Evolutionary conservation across 2,113 vertebrate genomes (phyloP).

Genomic region (Formicarius rufipectus): DNA sequence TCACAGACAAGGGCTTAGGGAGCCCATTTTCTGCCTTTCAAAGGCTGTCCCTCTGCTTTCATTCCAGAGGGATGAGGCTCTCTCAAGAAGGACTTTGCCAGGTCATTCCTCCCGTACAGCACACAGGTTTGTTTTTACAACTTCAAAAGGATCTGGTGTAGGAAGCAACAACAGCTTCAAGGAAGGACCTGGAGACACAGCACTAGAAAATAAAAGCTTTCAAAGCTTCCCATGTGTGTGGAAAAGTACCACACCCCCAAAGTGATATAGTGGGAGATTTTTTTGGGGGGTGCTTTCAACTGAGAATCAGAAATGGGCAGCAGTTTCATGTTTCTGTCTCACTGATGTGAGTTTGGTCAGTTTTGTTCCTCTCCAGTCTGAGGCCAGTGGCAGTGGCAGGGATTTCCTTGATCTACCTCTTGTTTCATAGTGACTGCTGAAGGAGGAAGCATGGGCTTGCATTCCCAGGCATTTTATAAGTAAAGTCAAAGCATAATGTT

Average conservation of each 20-base stretch:
- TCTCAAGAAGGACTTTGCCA: background rate
- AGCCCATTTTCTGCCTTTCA: background rate
- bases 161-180: background rate
- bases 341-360: background rate
- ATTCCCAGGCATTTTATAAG: background rate
- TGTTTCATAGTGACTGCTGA: background rate
- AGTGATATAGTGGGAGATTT: background rate
- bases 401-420: background rate
- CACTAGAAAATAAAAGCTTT: background rate
- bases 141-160: background rate
- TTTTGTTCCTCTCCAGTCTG: background rate
- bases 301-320: background rate
- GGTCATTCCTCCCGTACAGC: background rate
- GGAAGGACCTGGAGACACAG: background rate
- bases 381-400: background rate
- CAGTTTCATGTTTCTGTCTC: background rate
- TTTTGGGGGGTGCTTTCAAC: background rate
- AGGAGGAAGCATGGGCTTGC: background rate
- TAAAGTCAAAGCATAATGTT: background rate
- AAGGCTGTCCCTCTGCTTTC: background rate
- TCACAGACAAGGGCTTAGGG: background rate
- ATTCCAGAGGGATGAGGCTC: background rate
- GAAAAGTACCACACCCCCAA: background rate
- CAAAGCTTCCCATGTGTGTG: background rate
- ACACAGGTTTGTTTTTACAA: background rate